Conservation (phyloP, 2,797 vertebrate species). For the Cynodonichthys magdalenae region DNA sequence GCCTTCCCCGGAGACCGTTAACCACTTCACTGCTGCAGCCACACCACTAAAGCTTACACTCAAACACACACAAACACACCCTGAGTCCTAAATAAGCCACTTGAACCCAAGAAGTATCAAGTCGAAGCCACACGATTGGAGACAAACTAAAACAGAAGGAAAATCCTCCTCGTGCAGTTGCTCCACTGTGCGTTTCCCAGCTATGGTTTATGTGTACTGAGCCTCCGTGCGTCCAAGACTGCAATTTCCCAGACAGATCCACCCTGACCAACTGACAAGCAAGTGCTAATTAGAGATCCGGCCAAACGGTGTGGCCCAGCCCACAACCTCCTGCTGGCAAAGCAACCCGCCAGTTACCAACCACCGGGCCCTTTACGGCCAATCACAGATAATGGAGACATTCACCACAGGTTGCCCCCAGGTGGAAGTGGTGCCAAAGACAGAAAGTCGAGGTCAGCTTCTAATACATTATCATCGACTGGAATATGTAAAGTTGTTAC, state of each 20-base stretch:
- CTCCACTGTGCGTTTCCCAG: constrained; percentile 48
- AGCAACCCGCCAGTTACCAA: constrained; percentile 73
- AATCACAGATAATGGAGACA: constrained; percentile 60
- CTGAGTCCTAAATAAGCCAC: constrained; percentile 55
- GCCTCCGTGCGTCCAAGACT: constrained; percentile 53
- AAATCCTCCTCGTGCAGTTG: constrained; percentile 42
- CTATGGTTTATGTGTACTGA: constrained; percentile 26
- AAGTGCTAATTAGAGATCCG: constrained; percentile 83
- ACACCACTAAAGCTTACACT: constrained; percentile 35
- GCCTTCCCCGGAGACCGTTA: constrained; percentile 70
- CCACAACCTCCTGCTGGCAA: constrained; percentile 77
- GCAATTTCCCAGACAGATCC: constrained; percentile 79
- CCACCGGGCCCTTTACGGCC: constrained; percentile 56
- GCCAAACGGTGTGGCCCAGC: constrained; percentile 62
- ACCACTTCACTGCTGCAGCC: constrained; percentile 74
- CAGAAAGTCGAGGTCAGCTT: constrained; percentile 16
- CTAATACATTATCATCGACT: constrained; percentile 39
- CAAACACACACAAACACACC: constrained; percentile 59
- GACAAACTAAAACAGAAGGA: constrained; percentile 42
- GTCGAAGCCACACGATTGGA: constrained; percentile 62
- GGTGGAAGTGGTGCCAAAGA: constrained; percentile 43
- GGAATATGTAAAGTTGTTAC: constrained; percentile 11
- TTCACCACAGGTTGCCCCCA: constrained; percentile 47
- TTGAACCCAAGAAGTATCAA: constrained; percentile 52
- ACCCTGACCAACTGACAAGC: constrained; percentile 74